These are phyloP conservation scores for Elmis aenea DNA, from an alignment of 2,888 invertebrate species.

Conservation along the genomic window DNA sequence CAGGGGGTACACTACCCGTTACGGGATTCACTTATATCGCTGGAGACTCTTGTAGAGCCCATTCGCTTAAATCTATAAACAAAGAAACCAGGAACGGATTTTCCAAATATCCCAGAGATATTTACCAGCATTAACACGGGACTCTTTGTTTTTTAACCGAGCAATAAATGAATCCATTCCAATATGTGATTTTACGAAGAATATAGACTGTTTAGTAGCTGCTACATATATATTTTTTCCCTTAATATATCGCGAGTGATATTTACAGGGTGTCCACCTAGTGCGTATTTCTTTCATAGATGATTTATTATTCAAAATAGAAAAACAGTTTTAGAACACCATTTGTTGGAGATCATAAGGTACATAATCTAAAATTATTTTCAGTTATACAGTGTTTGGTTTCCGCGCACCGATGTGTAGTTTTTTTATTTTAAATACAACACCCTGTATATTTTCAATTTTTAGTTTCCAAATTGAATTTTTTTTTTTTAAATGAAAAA, in stretches of 20 bases:
- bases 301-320: too few species aligned
- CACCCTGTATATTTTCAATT: too few species aligned
- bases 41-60: slow-evolving; percentile 57
- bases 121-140: slow-evolving; percentile 36
- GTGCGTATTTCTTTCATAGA: too few species aligned
- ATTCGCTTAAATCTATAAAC: slow-evolving; percentile 44
- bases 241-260: background rate
- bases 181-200: slow-evolving; percentile 43
- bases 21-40: slow-evolving; percentile 74
- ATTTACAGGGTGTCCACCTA: background rate
- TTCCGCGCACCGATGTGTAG: too few species aligned
- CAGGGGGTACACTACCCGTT: slow-evolving; percentile 62
- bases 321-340: too few species aligned
- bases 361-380: too few species aligned
- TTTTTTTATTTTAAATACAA: too few species aligned
- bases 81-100: slow-evolving; percentile 41
- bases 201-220: slow-evolving; percentile 44
- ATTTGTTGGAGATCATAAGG: too few species aligned
- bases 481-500: too few species aligned
- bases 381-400: too few species aligned
- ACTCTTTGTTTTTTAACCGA: slow-evolving; percentile 24
- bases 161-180: slow-evolving; percentile 46
- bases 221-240: slow-evolving; percentile 36
- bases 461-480: too few species aligned
- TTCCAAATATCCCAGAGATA: slow-evolving; percentile 39